Percentiles rank a stretch among this genome's conserved stretches.
phyloP scores from a whole-genome alignment of 2,113 vertebrate species.

The Fulica atra region DNA sequence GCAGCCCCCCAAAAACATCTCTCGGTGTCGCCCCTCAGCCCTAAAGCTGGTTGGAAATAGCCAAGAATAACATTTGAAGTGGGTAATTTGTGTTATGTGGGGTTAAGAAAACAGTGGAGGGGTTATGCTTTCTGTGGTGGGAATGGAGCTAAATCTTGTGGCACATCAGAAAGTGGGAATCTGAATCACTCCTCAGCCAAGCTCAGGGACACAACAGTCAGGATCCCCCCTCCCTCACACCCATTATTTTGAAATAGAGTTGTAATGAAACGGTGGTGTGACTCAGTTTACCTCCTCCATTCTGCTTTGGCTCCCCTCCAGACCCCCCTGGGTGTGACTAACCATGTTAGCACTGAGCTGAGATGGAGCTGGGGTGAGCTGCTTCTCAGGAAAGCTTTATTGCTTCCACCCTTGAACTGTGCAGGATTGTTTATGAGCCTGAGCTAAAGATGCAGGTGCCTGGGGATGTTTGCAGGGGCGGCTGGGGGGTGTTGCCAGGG shows the following conservation, averaged over 20 bases:
- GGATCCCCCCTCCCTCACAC: neutral
- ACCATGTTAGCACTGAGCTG: rapidly evolving
- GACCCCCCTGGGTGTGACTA: neutral
- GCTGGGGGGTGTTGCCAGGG: neutral
- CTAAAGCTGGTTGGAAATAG: rapidly evolving
- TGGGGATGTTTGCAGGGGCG: neutral
- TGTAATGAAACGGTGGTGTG: neutral
- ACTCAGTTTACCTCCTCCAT: neutral
- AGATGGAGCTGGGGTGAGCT: neutral
- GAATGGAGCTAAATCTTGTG: neutral
- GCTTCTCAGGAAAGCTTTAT: rapidly evolving
- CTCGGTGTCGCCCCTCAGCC: neutral
- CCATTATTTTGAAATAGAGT: rapidly evolving
- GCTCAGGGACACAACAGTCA: rapidly evolving
- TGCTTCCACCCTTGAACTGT: neutral
- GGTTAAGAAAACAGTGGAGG: neutral
- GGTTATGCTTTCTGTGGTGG: neutral
- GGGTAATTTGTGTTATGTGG: neutral
- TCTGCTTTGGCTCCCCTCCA: neutral
- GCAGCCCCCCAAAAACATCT: neutral
- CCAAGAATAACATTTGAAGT: neutral
- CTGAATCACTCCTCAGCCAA: neutral
- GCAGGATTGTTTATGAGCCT: neutral
- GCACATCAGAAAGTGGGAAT: neutral
- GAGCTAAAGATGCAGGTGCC: rapidly evolving